Percentiles rank a stretch among this genome's conserved stretches.
Conservation (phyloP, 2,797 vertebrate species). For the Brachymystax lenok region DNA sequence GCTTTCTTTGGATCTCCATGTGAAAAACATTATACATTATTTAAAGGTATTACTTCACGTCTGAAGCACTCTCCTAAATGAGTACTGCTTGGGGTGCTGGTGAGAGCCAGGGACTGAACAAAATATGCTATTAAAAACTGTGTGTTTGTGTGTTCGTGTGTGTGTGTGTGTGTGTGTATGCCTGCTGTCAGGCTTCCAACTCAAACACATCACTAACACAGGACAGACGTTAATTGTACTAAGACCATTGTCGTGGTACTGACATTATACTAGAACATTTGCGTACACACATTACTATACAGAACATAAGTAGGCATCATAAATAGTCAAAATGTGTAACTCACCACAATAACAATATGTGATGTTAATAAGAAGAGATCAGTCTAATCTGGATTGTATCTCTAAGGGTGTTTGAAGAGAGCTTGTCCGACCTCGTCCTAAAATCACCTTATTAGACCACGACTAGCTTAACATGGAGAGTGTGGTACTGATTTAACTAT, state of each 20-base stretch:
- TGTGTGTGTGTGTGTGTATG: conserved; percentile 8
- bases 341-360: not conserved
- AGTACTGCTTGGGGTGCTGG: conserved; percentile 11
- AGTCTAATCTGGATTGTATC: not conserved
- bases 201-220: not conserved
- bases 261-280: not conserved
- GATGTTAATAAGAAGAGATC: not conserved
- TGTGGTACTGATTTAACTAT: not conserved
- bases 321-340: not conserved
- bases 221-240: not conserved
- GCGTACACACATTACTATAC: not conserved
- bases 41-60: conserved; percentile 53
- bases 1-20: conserved; percentile 24
- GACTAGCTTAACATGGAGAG: not conserved
- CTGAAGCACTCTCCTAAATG: conserved; percentile 42
- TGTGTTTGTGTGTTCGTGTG: conserved; percentile 5
- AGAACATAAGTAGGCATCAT: not conserved
- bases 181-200: not conserved
- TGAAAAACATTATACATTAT: conserved; percentile 48
- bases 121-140: not conserved
- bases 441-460: not conserved
- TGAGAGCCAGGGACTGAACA: conserved; percentile 11
- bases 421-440: not conserved
- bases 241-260: not conserved
- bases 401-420: not conserved